phyloP scores from a whole-genome alignment of 2,113 vertebrate species.

The Synodontis membranacea region DNA sequence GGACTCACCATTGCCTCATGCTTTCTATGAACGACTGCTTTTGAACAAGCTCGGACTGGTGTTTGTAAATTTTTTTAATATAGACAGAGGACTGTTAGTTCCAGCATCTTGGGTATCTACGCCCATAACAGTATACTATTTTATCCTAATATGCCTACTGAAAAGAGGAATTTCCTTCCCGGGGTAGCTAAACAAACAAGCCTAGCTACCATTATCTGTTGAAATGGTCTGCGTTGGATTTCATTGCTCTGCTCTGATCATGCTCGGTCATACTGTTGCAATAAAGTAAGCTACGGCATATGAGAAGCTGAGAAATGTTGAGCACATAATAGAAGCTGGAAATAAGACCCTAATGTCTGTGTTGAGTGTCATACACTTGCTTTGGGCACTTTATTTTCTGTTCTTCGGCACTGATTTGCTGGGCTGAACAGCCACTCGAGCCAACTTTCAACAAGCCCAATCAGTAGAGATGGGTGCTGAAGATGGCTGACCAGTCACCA shows the following conservation, averaged over 20 bases:
- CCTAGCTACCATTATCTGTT: not conserved
- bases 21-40: not conserved
- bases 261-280: not conserved
- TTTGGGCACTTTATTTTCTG: not conserved
- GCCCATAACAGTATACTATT: not conserved
- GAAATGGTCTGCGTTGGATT: not conserved
- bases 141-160: not conserved
- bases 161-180: not conserved
- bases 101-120: not conserved
- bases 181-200: not conserved
- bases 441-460: not conserved
- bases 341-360: not conserved
- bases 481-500: not conserved
- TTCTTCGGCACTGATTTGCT: not conserved
- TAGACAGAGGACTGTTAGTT: not conserved
- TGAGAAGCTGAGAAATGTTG: not conserved
- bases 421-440: not conserved
- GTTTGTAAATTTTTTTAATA: not conserved
- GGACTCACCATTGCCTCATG: not conserved
- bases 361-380: not conserved
- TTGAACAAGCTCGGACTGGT: not conserved
- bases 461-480: not conserved
- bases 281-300: not conserved
- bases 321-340: conserved; percentile 7
- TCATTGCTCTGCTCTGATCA: not conserved